Percentiles rank a stretch among this genome's conserved stretches.
phyloP scores from a whole-genome alignment of 2,797 vertebrate species.

The Siniperca scherzeri region DNA sequence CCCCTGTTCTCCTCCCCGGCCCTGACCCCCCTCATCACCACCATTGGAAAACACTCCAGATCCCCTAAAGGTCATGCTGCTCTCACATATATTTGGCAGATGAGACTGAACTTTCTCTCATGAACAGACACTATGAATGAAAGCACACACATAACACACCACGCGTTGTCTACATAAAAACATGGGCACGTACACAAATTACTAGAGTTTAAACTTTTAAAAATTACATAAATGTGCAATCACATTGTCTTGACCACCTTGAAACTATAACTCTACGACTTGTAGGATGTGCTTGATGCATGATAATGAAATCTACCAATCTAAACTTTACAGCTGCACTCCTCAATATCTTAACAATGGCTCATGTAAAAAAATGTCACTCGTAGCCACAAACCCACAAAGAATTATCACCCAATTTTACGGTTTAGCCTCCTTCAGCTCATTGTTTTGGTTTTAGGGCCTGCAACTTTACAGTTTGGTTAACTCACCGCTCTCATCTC shows the following conservation, averaged over 20 bases:
- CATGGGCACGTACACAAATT: background rate
- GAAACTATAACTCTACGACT: background rate
- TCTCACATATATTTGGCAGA: constrained; percentile 23
- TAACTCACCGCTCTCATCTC: background rate
- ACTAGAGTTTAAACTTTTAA: background rate
- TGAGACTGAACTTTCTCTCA: constrained; percentile 2
- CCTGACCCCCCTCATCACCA: constrained; percentile 25
- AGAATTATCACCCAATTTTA: background rate
- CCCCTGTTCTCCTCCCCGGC: constrained; percentile 10
- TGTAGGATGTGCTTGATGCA: background rate
- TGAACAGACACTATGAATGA: background rate
- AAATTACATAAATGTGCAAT: background rate
- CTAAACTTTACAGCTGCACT: background rate
- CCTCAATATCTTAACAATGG: background rate
- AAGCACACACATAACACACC: background rate
- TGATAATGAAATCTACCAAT: background rate
- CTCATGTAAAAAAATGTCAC: background rate
- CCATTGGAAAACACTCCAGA: constrained; percentile 44
- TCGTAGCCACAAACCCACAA: background rate
- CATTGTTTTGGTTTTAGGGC: background rate
- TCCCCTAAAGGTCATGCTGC: constrained; percentile 38
- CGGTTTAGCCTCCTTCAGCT: too few species aligned
- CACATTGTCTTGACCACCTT: background rate
- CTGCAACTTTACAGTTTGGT: background rate
- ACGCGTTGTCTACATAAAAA: background rate